Evolutionary conservation across 2,888 invertebrate species (phyloP), one percentile per base, ranked within the genome.

Genomic region (Ormyrus pomaceus): DNA sequence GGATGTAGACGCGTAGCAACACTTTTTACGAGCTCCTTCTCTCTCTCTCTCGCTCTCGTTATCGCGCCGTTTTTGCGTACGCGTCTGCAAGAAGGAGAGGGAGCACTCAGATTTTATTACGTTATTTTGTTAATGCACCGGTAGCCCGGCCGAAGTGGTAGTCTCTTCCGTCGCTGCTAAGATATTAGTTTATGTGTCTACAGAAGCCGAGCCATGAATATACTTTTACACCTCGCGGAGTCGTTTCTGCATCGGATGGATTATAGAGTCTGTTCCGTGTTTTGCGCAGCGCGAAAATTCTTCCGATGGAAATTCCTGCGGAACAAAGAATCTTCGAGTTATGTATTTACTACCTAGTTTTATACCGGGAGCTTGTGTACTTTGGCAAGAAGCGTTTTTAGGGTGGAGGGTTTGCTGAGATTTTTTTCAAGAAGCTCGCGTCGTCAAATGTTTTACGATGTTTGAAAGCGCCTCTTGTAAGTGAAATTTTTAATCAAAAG

Each of bases 41-140:
- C 55, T 58, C 34, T 48, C 19, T 11, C 50, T 51, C 53, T 65
- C 66, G 59, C n/a, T 13, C 70, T 80, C 71, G 70, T 79, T 79
- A 79, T 79, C 80, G 82, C 79, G 64, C 48, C 2, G n/a, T 50
- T 58, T 34, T 58, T 13, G 64, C 10, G 77, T 11, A 45, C 13
- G 70, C 34, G 19, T 19, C 10, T 7, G 68, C 0, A 48, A 53
- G 55, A 46, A 53, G 19, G 55, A 68, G 11, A 68, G 7, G 45
- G 19, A 65, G 83, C 85, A 86, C 87, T 87, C 86, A 85, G 87
- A 88, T 88, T 90, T 90, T 90, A 89, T 88, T 87, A 88, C 88
- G 87, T 88, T 89, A 89, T 89, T 89, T 89, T 89, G 88, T 89
- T 89, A 89, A 90, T 90, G 87, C 87, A 89, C 86, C 86, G 78